Conservation (phyloP, 2,113 vertebrate species). For the Rhinoptilus africanus region DNA sequence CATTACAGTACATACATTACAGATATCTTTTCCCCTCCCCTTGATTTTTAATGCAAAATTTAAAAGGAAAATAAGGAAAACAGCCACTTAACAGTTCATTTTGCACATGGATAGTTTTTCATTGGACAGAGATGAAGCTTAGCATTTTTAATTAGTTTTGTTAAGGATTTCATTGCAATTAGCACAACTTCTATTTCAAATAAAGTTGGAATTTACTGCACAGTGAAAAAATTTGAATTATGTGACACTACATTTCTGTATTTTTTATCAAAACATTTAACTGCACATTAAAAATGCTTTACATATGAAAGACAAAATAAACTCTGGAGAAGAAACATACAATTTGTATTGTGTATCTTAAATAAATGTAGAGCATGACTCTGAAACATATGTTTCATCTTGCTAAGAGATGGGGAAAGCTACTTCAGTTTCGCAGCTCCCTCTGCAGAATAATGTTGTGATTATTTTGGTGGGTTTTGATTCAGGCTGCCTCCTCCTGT, state of each 20-base stretch:
- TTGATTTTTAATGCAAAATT: constrained; percentile 2
- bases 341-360: neutral
- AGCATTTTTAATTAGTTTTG: constrained; percentile 22
- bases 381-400: neutral
- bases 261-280: constrained; percentile 65
- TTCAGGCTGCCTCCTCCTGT: neutral
- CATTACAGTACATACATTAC: too few species aligned
- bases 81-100: neutral
- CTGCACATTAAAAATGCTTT: constrained; percentile 63
- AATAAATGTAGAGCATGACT: neutral
- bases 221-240: constrained; percentile 35
- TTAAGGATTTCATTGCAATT: constrained; percentile 12
- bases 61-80: constrained; percentile 33
- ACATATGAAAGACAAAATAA: constrained; percentile 47
- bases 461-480: neutral
- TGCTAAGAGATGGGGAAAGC: neutral
- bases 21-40: neutral
- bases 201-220: constrained; percentile 8
- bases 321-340: constrained; percentile 19
- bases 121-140: neutral
- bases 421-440: neutral
- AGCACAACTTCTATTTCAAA: neutral
- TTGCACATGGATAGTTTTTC: neutral
- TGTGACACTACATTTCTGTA: neutral
- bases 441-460: neutral